phyloP scores from a whole-genome alignment of 2,797 vertebrate species.

The Distichodus sexfasciatus region DNA sequence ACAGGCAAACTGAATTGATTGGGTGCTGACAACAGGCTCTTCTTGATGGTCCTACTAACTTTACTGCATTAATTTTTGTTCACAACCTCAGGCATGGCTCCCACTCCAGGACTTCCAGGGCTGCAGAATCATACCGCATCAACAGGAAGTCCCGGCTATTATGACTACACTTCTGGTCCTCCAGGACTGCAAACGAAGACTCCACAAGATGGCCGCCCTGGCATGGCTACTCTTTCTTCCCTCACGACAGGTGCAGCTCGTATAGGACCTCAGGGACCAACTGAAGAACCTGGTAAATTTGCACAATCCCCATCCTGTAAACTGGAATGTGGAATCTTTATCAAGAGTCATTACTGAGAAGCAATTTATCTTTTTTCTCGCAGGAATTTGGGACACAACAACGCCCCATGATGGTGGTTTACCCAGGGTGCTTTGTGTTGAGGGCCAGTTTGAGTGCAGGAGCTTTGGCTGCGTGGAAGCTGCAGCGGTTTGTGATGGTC shows the following conservation, averaged over 20 bases:
- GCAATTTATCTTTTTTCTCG: not conserved
- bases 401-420: slow-evolving; percentile 54
- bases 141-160: slow-evolving; percentile 64
- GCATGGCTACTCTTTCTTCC: slow-evolving; percentile 48
- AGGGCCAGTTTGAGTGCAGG: slow-evolving; percentile 74
- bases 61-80: not conserved
- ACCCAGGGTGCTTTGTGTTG: slow-evolving; percentile 69
- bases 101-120: slow-evolving; percentile 62
- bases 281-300: slow-evolving; percentile 55
- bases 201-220: slow-evolving; percentile 60
- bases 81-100: slow-evolving; percentile 43
- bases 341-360: too few species aligned
- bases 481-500: slow-evolving; percentile 74
- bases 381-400: slow-evolving; percentile 47
- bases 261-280: slow-evolving; percentile 43
- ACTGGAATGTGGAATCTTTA: slow-evolving; percentile 43
- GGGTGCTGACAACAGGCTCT: too few species aligned
- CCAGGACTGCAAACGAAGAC: slow-evolving; percentile 63
- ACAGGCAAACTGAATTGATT: too few species aligned
- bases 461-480: slow-evolving; percentile 76
- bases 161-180: slow-evolving; percentile 47
- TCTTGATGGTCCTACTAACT: not conserved
- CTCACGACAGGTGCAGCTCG: slow-evolving; percentile 23
- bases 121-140: slow-evolving; percentile 62
- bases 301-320: slow-evolving; percentile 29